A percentile compares a stretch with the other conserved stretches of the same genome.
Conservation (phyloP, 2,888 invertebrate genomes). For the Drosophila aldrichi region DNA sequence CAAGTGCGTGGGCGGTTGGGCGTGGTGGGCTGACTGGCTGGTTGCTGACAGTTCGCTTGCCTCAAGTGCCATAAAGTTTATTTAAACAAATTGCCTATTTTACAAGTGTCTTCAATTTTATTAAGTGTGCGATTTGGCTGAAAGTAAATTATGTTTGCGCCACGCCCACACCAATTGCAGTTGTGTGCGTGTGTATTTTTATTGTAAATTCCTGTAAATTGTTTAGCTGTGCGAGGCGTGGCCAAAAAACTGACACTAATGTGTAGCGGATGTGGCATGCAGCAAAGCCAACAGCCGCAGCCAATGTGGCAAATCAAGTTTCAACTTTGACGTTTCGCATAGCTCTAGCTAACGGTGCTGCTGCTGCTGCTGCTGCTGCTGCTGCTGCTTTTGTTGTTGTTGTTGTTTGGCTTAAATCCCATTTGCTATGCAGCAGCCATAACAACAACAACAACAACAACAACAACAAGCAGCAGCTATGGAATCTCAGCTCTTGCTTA, state of each 20-base stretch:
- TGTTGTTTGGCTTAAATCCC: conserved; percentile 7
- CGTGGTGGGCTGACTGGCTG: conserved; percentile 12
- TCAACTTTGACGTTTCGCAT: conserved; percentile 68
- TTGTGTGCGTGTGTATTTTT: conserved; percentile 12
- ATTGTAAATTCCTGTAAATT: conserved; percentile 11
- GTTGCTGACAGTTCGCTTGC: conserved; percentile 32
- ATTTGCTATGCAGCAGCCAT: conserved; percentile 12
- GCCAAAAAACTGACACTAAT: conserved; percentile 65
- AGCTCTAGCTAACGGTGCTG: conserved; percentile 12
- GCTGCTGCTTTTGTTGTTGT: conserved; percentile 20
- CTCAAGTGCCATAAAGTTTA: conserved; percentile 78
- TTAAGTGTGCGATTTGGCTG: conserved; percentile 68
- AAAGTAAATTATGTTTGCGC: conserved; percentile 44
- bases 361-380: conserved; percentile 9
- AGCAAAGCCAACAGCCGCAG: conserved; percentile 46
- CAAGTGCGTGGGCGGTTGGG: conserved; percentile 43
- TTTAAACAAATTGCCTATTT: conserved; percentile 81
- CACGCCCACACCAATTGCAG: conserved; percentile 16
- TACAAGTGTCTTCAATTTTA: conserved; percentile 79
- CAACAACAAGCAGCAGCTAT: conserved; percentile 18
- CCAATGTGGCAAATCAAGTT: conserved; percentile 68
- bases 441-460: conserved; percentile 24
- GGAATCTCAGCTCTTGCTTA: conserved; percentile 59
- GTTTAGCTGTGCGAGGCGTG: conserved; percentile 15
- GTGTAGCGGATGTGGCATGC: conserved; percentile 54